These are phyloP conservation scores for Tetrapedia diversipes DNA, from an alignment of 2,888 invertebrate species.

Conservation along the genomic window DNA sequence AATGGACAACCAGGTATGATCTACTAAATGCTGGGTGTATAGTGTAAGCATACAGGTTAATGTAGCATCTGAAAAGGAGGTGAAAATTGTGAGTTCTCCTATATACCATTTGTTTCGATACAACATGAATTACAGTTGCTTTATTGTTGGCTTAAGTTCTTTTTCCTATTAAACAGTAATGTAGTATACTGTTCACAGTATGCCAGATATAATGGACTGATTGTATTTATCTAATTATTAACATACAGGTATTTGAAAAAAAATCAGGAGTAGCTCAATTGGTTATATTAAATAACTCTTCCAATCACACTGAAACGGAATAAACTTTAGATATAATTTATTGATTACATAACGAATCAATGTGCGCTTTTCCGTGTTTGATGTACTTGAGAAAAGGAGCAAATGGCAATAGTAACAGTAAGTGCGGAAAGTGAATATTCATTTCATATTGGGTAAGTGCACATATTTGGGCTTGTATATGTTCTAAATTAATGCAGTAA, in stretches of 20 bases:
- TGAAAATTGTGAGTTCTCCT: slow-evolving; percentile 38
- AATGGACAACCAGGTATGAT: slow-evolving; percentile 62
- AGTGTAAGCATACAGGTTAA: slow-evolving; percentile 44
- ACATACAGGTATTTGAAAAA: slow-evolving; percentile 31
- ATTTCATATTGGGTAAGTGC: slow-evolving; percentile 53
- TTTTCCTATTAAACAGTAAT: slow-evolving; percentile 57
- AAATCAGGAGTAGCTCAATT: slow-evolving; percentile 40
- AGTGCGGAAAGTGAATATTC: slow-evolving; percentile 36
- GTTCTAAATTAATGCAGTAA: slow-evolving; percentile 37
- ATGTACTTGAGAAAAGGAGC: slow-evolving; percentile 51
- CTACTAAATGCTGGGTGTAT: slow-evolving; percentile 52
- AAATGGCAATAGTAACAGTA: slow-evolving; percentile 38
- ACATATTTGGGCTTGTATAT: slow-evolving; percentile 40
- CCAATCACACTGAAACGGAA: slow-evolving; percentile 26
- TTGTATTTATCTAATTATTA: slow-evolving; percentile 36
- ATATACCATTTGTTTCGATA: slow-evolving; percentile 40
- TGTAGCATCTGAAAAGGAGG: slow-evolving; percentile 35
- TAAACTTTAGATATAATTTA: slow-evolving; percentile 37
- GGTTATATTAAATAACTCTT: slow-evolving; percentile 35
- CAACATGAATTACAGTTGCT: slow-evolving; percentile 50
- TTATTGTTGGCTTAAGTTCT: slow-evolving; percentile 52
- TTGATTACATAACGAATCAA: slow-evolving; percentile 34
- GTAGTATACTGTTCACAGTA: slow-evolving; percentile 30
- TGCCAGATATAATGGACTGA: slow-evolving; percentile 31
- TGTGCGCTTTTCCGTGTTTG: slow-evolving; percentile 55